Conservation (phyloP, 2,113 vertebrate species). For the Eonycteris spelaea region DNA sequence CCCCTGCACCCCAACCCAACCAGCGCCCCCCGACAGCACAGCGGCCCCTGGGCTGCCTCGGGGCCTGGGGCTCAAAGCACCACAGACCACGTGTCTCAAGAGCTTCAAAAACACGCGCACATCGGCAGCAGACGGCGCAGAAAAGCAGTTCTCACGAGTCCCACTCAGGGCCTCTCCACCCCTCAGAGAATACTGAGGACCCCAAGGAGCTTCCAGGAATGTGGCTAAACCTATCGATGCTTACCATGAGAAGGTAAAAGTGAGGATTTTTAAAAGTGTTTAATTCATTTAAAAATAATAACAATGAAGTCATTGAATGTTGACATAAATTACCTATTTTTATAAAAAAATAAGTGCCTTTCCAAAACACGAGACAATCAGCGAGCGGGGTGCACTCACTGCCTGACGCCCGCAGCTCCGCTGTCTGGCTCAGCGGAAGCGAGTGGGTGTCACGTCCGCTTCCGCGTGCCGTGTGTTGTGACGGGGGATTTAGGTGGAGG, state of each 20-base stretch:
- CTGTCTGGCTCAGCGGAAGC: too few relatives aligned
- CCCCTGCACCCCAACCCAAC: too few relatives aligned
- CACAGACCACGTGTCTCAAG: not conserved
- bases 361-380: not conserved
- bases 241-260: not conserved
- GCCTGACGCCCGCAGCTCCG: not conserved
- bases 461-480: accelerated
- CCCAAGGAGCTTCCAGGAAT: not conserved
- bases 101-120: accelerated
- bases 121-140: not conserved
- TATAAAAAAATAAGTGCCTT: not conserved
- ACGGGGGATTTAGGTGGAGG: not conserved
- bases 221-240: accelerated
- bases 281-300: not conserved
- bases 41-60: not conserved
- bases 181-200: not conserved
- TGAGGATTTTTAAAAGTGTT: not conserved
- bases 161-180: not conserved
- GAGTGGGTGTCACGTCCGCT: not conserved
- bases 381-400: not conserved
- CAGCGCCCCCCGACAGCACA: too few relatives aligned
- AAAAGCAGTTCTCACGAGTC: not conserved
- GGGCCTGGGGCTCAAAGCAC: not conserved
- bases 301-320: not conserved
- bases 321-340: not conserved